Evolutionary conservation across 1,140 invertebrate species (phyloP).

Genomic region (Listronotus oregonensis): DNA sequence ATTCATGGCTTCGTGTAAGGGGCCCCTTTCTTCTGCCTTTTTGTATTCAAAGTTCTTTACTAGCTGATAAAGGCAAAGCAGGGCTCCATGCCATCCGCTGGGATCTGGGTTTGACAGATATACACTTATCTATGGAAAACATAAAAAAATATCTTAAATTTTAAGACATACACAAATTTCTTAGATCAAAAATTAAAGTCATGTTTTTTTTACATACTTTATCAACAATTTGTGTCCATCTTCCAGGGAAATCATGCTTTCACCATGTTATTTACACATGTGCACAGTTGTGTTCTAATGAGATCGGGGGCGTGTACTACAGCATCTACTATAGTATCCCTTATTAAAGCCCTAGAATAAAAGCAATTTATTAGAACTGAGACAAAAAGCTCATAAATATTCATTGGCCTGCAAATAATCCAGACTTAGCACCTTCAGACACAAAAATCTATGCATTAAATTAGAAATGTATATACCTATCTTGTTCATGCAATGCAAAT

Average conservation of each 20-base stretch:
- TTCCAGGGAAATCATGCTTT: slow-evolving; percentile 94
- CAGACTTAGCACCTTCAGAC: not conserved
- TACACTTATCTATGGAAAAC: slow-evolving; percentile 61
- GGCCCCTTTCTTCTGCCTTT: slow-evolving; percentile 83
- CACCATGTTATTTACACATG: slow-evolving; percentile 90
- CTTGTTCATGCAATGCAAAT: slow-evolving; percentile 95
- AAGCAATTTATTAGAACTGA: not conserved
- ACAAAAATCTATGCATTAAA: too few species aligned
- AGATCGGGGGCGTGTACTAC: slow-evolving; percentile 90
- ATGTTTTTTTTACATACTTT: slow-evolving; percentile 68
- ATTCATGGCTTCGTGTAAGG: slow-evolving; percentile 94
- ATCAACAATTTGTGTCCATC: slow-evolving; percentile 95
- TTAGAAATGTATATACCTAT: slow-evolving; percentile 61
- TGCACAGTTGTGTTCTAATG: slow-evolving; percentile 87
- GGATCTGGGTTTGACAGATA: slow-evolving; percentile 84
- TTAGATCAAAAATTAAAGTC: too few species aligned
- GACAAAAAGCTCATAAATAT: not conserved
- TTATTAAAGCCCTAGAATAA: slow-evolving; percentile 70
- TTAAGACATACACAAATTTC: too few species aligned
- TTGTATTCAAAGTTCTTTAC: slow-evolving; percentile 98
- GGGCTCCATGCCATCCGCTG: slow-evolving; percentile 87
- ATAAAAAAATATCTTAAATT: too few species aligned
- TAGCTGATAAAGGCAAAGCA: slow-evolving; percentile 90
- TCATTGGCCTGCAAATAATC: not conserved
- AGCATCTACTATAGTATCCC: slow-evolving; percentile 93